A percentile compares a stretch with the other conserved stretches of the same genome.
Evolutionary conservation across 2,113 vertebrate genomes (phyloP).

Genomic region (Loxodonta africana): DNA sequence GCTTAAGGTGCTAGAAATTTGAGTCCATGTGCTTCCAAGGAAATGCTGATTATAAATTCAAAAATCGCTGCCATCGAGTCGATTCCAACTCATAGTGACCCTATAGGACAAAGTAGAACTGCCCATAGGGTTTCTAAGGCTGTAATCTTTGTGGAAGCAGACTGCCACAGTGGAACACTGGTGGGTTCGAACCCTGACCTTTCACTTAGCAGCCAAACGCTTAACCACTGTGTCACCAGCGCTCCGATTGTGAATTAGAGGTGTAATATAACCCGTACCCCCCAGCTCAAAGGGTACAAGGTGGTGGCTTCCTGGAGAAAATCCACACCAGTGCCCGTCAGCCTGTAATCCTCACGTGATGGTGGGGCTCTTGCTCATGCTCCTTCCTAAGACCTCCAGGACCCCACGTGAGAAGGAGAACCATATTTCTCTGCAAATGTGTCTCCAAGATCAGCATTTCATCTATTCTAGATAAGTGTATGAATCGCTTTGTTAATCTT

Average conservation of each 20-base stretch:
- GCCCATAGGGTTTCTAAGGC: no score
- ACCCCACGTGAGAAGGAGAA: background rate
- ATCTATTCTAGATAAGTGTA: background rate
- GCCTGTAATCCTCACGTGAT: no score
- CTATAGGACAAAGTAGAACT: no score
- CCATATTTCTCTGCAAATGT: background rate
- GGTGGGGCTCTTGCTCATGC: background rate
- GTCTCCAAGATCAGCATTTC: background rate
- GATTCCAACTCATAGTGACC: no score
- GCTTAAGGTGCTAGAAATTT: slow-evolving; percentile 40
- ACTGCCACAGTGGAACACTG: no score
- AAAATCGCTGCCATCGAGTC: no score
- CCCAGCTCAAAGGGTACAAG: background rate
- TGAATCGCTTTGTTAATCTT: slow-evolving; percentile 5
- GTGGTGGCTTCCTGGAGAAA: slow-evolving; percentile 29
- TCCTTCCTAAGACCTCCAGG: background rate
- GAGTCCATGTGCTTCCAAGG: slow-evolving; percentile 6
- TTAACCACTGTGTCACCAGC: no score
- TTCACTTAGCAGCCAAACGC: no score
- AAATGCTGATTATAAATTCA: background rate
- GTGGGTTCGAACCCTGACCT: no score
- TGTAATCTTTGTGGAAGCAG: no score
- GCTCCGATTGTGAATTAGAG: background rate
- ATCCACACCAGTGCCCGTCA: rapidly evolving
- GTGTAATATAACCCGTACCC: background rate